A percentile compares a stretch with the other conserved stretches of the same genome.
phyloP scores from a whole-genome alignment of 37 sponge, comb jelly and placozoan species.

The Crambe crambe region DNA sequence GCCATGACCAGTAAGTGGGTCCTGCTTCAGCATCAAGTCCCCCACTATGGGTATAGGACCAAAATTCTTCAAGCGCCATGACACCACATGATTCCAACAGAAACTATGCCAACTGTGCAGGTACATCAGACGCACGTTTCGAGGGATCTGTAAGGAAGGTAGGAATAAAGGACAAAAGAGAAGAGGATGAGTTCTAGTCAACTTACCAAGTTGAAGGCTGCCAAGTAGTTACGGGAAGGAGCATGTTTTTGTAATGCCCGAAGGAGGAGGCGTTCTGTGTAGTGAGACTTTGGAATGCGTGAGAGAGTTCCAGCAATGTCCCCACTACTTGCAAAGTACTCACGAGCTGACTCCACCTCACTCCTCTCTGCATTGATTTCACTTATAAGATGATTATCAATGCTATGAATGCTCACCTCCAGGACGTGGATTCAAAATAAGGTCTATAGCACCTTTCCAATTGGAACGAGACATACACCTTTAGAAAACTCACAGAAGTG shows the following conservation, averaged over 20 bases:
- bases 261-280: conserved; percentile 51
- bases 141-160: too few relatives aligned
- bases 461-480: conserved; percentile 61
- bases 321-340: conserved; percentile 51
- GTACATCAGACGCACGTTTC: conserved; percentile 74
- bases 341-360: conserved; percentile 35
- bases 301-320: conserved; percentile 56
- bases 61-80: conserved; percentile 42
- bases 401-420: conserved; percentile 73
- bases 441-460: conserved; percentile 70
- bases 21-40: conserved; percentile 64
- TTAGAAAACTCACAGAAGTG: too few relatives aligned
- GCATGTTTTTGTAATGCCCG: conserved; percentile 57
- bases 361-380: conserved; percentile 55
- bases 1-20: too few relatives aligned
- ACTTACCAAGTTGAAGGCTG: conserved; percentile 67
- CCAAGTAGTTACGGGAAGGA: conserved; percentile 29
- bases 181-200: too few relatives aligned
- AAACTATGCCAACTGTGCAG: conserved; percentile 90
- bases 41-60: conserved; percentile 64
- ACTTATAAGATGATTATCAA: too few relatives aligned
- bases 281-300: conserved; percentile 39
- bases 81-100: conserved; percentile 83
- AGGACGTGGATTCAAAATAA: conserved; percentile 66
- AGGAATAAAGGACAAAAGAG: too few relatives aligned